A percentile compares a stretch with the other conserved stretches of the same genome.
phyloP scores from a whole-genome alignment of 2,797 vertebrate genomes.

The Oryzias sinensis region DNA sequence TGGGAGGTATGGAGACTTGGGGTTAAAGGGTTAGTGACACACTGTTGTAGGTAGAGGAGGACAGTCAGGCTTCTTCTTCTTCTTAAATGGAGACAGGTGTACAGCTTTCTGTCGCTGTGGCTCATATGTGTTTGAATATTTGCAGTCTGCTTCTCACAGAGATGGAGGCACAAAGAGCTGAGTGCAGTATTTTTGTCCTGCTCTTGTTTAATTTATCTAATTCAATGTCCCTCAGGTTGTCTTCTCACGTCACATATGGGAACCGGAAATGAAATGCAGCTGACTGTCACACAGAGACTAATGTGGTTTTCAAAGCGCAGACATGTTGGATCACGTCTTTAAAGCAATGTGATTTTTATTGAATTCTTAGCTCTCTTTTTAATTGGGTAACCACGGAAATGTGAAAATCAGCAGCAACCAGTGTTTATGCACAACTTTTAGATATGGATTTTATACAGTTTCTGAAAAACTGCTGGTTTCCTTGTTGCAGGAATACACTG shows the following conservation, averaged over 20 bases:
- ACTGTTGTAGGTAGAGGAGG: slow-evolving; percentile 56
- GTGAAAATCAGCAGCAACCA: not conserved
- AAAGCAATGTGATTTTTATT: not conserved
- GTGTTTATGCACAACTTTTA: not conserved
- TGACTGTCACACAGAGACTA: slow-evolving; percentile 23
- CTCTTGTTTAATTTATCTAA: slow-evolving; percentile 25
- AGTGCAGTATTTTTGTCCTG: slow-evolving; percentile 17
- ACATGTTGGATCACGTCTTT: not conserved
- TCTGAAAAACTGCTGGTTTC: no score
- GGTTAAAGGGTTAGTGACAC: slow-evolving; percentile 53
- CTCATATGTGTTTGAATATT: slow-evolving; percentile 10
- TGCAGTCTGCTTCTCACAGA: not conserved
- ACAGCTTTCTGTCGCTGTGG: slow-evolving; percentile 17
- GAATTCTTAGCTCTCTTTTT: not conserved
- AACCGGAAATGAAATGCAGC: slow-evolving; percentile 37
- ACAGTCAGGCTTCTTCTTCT: slow-evolving; percentile 22
- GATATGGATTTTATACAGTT: not conserved
- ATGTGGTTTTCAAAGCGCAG: slow-evolving; percentile 12
- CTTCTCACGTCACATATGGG: slow-evolving; percentile 13
- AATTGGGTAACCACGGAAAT: not conserved
- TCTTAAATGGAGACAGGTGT: slow-evolving; percentile 48
- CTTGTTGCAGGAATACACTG: no score
- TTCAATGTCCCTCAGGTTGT: slow-evolving; percentile 15
- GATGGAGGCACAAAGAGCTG: not conserved
- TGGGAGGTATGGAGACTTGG: slow-evolving; percentile 64